Evolutionary conservation across 2,888 invertebrate genomes (phyloP).

Genomic region (Galerucella nymphaeae): DNA sequence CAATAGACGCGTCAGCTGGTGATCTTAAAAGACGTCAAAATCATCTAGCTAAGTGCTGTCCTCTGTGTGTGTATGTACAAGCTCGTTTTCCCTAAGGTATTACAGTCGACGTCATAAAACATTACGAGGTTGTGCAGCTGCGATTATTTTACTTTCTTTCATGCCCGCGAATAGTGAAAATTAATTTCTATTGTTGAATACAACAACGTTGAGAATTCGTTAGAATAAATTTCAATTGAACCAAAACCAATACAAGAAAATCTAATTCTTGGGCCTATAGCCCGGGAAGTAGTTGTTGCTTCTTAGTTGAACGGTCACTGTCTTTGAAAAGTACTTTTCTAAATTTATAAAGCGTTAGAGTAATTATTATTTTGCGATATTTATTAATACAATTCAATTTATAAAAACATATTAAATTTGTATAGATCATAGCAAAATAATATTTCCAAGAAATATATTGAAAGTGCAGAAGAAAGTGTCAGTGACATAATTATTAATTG

Average conservation of each 20-base stretch:
- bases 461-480: no score
- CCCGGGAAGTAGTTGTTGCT: no score
- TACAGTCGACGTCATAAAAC: not conserved
- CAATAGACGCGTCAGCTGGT: constrained; percentile 55
- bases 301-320: no score
- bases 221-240: not conserved
- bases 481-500: no score
- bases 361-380: no score
- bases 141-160: constrained; percentile 14
- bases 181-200: not conserved
- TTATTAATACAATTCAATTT: no score
- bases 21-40: constrained; percentile 55
- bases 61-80: constrained; percentile 40
- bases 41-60: constrained; percentile 61
- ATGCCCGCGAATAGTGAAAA: not conserved
- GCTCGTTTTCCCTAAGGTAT: constrained; percentile 18
- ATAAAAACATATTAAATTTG: no score
- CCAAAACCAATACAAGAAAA: not conserved
- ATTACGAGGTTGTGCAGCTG: constrained; percentile 2
- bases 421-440: no score
- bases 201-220: not conserved
- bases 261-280: not conserved
- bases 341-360: no score
- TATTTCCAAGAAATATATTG: no score
- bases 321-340: no score